A percentile compares a stretch with the other conserved stretches of the same genome.
These are phyloP conservation scores for Scaptomyza tumidula DNA, from an alignment of 2,888 invertebrate genomes.

Conservation along the genomic window DNA sequence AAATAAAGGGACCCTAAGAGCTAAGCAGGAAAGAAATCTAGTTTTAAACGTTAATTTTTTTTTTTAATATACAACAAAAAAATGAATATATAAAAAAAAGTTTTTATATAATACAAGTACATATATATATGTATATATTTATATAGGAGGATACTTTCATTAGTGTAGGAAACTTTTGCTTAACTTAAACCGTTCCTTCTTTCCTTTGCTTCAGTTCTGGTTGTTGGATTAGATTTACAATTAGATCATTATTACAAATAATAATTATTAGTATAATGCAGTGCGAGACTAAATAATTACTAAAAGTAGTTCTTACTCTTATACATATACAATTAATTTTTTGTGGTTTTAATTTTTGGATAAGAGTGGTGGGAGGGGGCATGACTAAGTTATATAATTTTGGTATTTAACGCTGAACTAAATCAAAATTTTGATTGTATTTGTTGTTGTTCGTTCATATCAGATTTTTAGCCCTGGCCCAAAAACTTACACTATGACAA, in stretches of 20 bases:
- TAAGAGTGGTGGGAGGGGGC: background rate
- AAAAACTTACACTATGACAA: constrained; percentile 20
- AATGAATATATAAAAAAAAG: constrained; percentile 3
- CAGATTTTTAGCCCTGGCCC: constrained; percentile 25
- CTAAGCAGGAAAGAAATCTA: constrained; percentile 43
- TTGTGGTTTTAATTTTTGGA: constrained; percentile 1
- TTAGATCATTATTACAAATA: constrained; percentile 25
- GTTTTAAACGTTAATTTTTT: constrained; percentile 21
- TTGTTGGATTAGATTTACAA: constrained; percentile 39
- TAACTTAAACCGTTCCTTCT: constrained; percentile 38
- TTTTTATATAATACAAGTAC: background rate
- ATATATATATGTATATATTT: background rate
- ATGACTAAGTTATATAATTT: constrained; percentile 30
- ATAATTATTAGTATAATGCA: constrained; percentile 22
- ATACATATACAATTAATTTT: constrained; percentile 30
- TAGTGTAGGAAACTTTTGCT: constrained; percentile 20
- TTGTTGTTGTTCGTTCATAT: constrained; percentile 6
- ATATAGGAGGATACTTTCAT: background rate
- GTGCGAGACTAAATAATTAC: constrained; percentile 37
- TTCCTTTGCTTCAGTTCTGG: constrained; percentile 47
- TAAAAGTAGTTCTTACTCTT: constrained; percentile 36
- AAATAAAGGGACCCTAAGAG: constrained; percentile 32
- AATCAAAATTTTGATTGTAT: constrained; percentile 23
- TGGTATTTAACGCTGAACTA: constrained; percentile 9
- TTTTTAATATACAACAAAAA: constrained; percentile 19